Conservation (phyloP, 92 coral and sea anemone genomes). For the Palythoa caribaeorum region DNA sequence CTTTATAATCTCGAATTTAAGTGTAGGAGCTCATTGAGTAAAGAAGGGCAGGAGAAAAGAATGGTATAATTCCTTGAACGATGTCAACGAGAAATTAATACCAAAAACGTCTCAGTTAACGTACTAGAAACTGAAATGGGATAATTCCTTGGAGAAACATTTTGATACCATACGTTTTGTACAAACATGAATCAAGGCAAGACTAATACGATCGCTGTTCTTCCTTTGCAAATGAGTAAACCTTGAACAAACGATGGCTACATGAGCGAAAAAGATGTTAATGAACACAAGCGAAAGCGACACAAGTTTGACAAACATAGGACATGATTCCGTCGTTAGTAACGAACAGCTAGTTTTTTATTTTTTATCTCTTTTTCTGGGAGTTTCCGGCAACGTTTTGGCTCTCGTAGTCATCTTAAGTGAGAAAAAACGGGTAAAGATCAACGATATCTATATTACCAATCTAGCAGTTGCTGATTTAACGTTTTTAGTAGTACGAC, state of each 20-base stretch:
- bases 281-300: constrained; percentile 1
- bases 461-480: constrained; percentile 62
- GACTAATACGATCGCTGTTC: neutral
- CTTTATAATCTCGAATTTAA: constrained; percentile 1
- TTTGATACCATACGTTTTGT: neutral
- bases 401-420: constrained; percentile 55
- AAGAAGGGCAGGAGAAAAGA: neutral
- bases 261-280: neutral
- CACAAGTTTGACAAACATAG: neutral
- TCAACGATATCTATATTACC: constrained; percentile 57
- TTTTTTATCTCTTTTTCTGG: constrained; percentile 51
- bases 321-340: constrained; percentile 1
- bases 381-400: constrained; percentile 56
- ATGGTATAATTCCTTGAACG: neutral
- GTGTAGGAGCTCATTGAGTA: neutral
- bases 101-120: neutral
- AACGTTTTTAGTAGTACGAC: constrained; percentile 40
- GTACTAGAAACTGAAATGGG: neutral
- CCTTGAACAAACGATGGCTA: neutral
- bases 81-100: neutral
- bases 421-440: constrained; percentile 38
- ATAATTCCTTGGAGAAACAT: neutral
- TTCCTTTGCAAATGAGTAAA: constrained; percentile 9
- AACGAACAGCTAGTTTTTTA: constrained; percentile 32
- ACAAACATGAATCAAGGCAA: neutral